Evolutionary conservation across 2,113 vertebrate species (phyloP).

Genomic region (Isichthys henryi): DNA sequence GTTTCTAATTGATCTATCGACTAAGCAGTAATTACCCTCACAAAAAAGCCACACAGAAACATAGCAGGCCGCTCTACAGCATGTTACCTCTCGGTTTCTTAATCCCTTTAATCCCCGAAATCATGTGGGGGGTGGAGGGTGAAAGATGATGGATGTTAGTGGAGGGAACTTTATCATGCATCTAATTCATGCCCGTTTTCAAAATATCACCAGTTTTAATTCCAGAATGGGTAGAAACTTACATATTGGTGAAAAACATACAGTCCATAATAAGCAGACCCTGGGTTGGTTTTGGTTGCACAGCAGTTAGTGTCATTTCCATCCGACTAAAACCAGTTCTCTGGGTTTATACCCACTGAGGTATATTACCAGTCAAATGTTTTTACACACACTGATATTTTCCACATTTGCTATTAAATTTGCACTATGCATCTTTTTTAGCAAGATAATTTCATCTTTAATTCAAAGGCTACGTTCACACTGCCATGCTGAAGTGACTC

Average conservation of each 20-base stretch:
- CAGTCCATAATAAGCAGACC: background rate
- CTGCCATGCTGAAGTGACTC: no score
- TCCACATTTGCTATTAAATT: no score
- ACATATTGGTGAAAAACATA: background rate
- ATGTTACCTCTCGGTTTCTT: background rate
- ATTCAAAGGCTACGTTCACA: no score
- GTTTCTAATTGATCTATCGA: background rate
- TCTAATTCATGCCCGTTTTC: background rate
- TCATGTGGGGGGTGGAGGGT: background rate
- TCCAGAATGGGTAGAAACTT: background rate
- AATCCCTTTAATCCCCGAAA: background rate
- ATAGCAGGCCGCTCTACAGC: background rate
- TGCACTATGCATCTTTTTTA: no score
- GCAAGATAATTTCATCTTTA: no score
- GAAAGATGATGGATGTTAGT: background rate
- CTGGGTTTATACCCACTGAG: no score
- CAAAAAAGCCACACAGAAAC: background rate
- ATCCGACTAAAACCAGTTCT: no score
- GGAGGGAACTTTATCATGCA: background rate
- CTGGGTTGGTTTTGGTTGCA: background rate
- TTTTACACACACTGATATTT: no score
- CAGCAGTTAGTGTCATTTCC: background rate
- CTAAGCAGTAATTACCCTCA: background rate
- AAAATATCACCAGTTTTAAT: background rate
- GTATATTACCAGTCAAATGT: no score